Evolutionary conservation across 1,140 invertebrate species (phyloP).

Genomic region (Drosophila navojoa): DNA sequence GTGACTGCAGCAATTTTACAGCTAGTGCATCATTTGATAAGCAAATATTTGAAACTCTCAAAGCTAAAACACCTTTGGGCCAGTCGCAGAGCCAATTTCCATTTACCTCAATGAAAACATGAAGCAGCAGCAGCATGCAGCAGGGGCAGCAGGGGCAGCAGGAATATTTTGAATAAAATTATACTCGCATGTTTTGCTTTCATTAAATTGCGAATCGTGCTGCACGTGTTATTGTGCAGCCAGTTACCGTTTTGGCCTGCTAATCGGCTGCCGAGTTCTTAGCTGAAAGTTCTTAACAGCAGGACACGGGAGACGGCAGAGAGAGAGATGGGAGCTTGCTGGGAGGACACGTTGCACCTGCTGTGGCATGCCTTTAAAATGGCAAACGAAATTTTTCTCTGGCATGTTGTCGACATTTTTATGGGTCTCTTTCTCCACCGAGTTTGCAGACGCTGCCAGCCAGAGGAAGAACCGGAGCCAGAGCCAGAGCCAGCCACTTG

Average conservation of each 20-base stretch:
- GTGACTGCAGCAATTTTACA: conserved; percentile 18
- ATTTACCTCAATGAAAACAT: conserved; percentile 5
- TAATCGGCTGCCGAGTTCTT: conserved; percentile 39
- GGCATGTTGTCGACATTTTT: conserved; percentile 79
- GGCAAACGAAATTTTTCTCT: conserved; percentile 58
- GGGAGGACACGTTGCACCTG: conserved; percentile 24
- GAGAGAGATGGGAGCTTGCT: too few relatives aligned
- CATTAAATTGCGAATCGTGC: conserved; percentile 23
- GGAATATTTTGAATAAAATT: conserved; percentile 4
- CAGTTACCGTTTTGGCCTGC: conserved; percentile 26
- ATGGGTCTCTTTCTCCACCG: conserved; percentile 45
- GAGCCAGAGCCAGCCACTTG: conserved; percentile 55
- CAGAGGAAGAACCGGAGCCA: conserved; percentile 4
- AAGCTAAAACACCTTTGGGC: conserved; percentile 5
- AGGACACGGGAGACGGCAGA: too few relatives aligned
- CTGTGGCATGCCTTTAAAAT: conserved; percentile 16
- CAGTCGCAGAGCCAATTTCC: conserved; percentile 28
- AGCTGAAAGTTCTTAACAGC: conserved; percentile 17
- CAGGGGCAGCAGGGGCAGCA: not conserved
- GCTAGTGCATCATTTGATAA: conserved; percentile 37
- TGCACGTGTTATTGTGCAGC: conserved; percentile 18
- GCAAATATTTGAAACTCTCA: conserved; percentile 40
- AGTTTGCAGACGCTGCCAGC: conserved; percentile 21
- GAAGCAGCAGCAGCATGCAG: not conserved
- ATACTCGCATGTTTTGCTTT: conserved; percentile 24